Evolutionary conservation across 2,888 invertebrate genomes (phyloP).

Genomic region (Melinopterus prodromus): DNA sequence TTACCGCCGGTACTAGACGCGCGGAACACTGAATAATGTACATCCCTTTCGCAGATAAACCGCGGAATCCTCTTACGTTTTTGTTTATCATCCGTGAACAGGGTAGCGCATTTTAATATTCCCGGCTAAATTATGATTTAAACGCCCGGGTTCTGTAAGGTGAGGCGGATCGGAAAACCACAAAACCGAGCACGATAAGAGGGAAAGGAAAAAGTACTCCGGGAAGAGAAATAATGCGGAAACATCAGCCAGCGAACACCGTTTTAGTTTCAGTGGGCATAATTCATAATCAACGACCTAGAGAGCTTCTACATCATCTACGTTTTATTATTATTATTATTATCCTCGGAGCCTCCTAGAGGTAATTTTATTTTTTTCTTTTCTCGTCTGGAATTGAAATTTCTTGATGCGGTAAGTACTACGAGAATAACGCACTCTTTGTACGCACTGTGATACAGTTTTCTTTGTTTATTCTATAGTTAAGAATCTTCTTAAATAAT

Average conservation of each 20-base stretch:
- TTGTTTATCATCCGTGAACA: slow-evolving; percentile 17
- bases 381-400: not conserved
- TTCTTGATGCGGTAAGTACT: not conserved
- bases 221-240: not conserved
- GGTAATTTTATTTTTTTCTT: not conserved
- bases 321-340: not conserved
- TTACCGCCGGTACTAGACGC: not conserved
- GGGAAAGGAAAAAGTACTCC: not conserved
- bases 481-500: no score
- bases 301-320: not conserved
- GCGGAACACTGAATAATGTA: not conserved
- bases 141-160: slow-evolving; percentile 1
- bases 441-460: not conserved
- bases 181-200: not conserved
- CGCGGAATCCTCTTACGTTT: slow-evolving; percentile 13
- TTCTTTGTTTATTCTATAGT: not conserved
- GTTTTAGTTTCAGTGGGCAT: not conserved
- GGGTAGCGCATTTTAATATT: slow-evolving; percentile 7
- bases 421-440: not conserved
- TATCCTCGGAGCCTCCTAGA: not conserved
- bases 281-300: not conserved
- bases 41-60: slow-evolving; percentile 9
- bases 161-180: slow-evolving; percentile 12
- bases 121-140: slow-evolving; percentile 16
- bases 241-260: not conserved